Evolutionary conservation across 1,140 invertebrate genomes (phyloP).

Genomic region (Gryon sp.): DNA sequence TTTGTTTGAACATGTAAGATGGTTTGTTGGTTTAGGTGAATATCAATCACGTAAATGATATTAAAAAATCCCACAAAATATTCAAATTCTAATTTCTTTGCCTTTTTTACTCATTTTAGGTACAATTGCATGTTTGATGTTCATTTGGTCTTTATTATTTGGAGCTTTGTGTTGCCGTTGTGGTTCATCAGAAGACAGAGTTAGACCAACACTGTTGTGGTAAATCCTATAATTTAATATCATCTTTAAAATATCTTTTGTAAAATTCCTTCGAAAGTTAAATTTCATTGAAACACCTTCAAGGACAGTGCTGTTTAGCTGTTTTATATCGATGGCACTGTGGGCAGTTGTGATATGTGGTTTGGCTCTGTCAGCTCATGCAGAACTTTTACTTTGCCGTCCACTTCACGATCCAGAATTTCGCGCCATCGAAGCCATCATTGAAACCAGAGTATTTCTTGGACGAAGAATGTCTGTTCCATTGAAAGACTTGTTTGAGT

Average conservation of each 20-base stretch:
- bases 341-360: slow-evolving; percentile 70
- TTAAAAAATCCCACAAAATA: neutral
- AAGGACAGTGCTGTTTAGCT: slow-evolving; percentile 70
- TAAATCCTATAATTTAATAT: slow-evolving; percentile 53
- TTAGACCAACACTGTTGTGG: slow-evolving; percentile 80
- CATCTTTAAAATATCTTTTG: slow-evolving; percentile 1
- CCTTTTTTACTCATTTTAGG: slow-evolving; percentile 67
- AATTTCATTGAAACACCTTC: neutral
- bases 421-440: slow-evolving; percentile 69
- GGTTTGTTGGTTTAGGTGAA: slow-evolving; percentile 75
- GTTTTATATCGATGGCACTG: slow-evolving; percentile 71
- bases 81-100: no score
- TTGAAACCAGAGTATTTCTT: slow-evolving; percentile 72
- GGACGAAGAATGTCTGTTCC: slow-evolving; percentile 68
- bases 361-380: slow-evolving; percentile 71
- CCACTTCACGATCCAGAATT: slow-evolving; percentile 74
- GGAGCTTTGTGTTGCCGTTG: slow-evolving; percentile 80
- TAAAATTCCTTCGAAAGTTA: no score
- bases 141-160: slow-evolving; percentile 78
- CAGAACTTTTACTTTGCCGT: slow-evolving; percentile 73
- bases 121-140: slow-evolving; percentile 72
- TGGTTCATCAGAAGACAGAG: slow-evolving; percentile 79
- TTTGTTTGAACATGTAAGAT: slow-evolving; percentile 73
- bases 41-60: neutral
- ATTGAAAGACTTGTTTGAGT: slow-evolving; percentile 74